Percentiles rank a stretch among this genome's conserved stretches.
These are phyloP conservation scores for Gallirallus australis DNA, from an alignment of 2,797 vertebrate species.

Conservation along the genomic window DNA sequence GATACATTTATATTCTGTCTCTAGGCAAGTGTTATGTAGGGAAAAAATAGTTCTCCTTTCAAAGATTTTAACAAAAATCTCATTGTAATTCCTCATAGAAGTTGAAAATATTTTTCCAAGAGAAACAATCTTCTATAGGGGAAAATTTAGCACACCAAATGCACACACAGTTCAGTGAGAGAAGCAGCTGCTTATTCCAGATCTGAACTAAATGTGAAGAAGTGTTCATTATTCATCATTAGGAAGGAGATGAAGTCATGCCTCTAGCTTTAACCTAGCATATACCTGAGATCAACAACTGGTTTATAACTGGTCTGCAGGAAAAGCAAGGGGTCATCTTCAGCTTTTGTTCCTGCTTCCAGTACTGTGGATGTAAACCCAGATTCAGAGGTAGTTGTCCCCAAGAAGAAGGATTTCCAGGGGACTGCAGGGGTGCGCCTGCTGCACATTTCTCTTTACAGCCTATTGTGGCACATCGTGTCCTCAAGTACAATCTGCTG, in stretches of 20 bases:
- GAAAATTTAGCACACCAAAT: neutral
- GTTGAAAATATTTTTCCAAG: neutral
- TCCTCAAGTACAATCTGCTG: neutral
- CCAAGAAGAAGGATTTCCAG: neutral
- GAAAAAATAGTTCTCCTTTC: neutral
- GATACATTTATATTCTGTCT: neutral
- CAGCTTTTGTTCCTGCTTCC: neutral
- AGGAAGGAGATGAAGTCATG: neutral
- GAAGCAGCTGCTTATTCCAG: neutral
- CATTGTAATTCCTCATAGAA: neutral
- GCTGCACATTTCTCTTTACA: neutral
- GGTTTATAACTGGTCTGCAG: neutral
- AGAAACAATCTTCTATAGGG: neutral
- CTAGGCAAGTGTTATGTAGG: neutral
- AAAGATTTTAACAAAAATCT: neutral
- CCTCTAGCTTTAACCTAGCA: neutral
- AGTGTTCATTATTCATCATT: neutral
- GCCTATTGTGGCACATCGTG: no score
- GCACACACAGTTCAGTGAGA: neutral
- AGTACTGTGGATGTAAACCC: neutral
- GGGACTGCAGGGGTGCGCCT: rapidly evolving
- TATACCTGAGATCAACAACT: neutral
- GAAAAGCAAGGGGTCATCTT: neutral
- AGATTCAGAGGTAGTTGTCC: neutral
- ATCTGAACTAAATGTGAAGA: neutral